A percentile compares a stretch with the other conserved stretches of the same genome.
Conservation (phyloP, 2,113 vertebrate genomes). For the Sterna hirundo region DNA sequence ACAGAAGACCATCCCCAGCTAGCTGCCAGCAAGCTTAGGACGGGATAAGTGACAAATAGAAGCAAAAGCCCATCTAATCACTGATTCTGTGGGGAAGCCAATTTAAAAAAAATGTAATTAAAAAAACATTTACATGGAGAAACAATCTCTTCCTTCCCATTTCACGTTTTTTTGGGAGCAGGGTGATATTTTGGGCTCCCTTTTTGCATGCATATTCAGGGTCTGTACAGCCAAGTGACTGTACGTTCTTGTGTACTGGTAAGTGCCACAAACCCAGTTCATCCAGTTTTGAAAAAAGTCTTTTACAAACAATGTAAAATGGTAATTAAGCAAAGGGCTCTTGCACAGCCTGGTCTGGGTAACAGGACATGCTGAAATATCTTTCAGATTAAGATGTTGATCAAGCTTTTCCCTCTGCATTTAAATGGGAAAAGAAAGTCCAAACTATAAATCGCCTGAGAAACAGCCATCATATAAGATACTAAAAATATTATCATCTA, state of each 20-base stretch:
- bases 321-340: neutral
- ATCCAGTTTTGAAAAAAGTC: neutral
- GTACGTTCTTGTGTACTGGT: neutral
- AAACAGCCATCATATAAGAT: neutral
- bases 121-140: neutral
- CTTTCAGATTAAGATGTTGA: neutral
- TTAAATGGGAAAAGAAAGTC: neutral
- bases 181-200: neutral
- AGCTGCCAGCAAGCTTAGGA: neutral
- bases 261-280: neutral
- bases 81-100: neutral
- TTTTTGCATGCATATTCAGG: neutral
- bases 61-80: neutral
- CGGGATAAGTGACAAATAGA: neutral
- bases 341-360: neutral
- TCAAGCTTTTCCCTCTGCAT: neutral
- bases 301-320: neutral
- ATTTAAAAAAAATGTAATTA: neutral
- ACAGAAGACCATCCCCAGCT: neutral
- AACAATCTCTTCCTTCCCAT: neutral
- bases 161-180: neutral
- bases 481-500: slow-evolving; percentile 43
- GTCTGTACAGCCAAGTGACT: neutral
- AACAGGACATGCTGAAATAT: neutral
- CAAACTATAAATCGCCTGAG: neutral